Percentiles rank a stretch among this genome's conserved stretches.
Evolutionary conservation across 2,797 vertebrate species (phyloP).

Genomic region (Cheirogaleus major): DNA sequence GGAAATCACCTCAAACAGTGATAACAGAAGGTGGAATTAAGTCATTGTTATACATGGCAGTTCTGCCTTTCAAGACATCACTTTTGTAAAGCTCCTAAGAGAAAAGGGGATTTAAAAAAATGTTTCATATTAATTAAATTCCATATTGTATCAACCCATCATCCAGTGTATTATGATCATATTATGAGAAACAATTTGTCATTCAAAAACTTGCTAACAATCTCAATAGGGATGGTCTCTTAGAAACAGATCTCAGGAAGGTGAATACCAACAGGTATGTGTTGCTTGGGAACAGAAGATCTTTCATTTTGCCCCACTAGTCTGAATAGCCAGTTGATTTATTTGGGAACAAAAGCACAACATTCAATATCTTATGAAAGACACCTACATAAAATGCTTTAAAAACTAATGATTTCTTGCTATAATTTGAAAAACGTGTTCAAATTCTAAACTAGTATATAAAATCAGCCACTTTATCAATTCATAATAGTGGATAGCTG

Average conservation of each 20-base stretch:
- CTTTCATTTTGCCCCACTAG: conserved; percentile 63
- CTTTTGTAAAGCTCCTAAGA: conserved; percentile 3
- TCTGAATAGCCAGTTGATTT: conserved; percentile 71
- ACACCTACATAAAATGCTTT: not conserved
- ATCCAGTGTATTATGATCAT: conserved; percentile 47
- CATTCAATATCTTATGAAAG: conserved; percentile 68
- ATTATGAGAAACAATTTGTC: conserved; percentile 76
- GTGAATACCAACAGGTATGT: conserved; percentile 69
- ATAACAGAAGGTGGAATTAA: conserved; percentile 43
- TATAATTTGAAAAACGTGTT: conserved; percentile 64
- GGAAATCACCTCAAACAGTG: not conserved
- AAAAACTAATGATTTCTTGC: conserved; percentile 60
- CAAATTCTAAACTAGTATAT: conserved; percentile 16
- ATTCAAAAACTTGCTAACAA: conserved; percentile 73
- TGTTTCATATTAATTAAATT: conserved; percentile 60
- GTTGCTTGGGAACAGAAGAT: conserved; percentile 82
- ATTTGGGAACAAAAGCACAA: conserved; percentile 64
- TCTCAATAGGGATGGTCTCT: conserved; percentile 70
- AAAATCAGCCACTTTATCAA: conserved; percentile 41
- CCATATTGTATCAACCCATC: conserved; percentile 46
- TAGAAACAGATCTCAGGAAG: conserved; percentile 77
- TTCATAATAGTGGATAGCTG: not conserved
- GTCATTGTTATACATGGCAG: not conserved
- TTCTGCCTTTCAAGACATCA: not conserved
- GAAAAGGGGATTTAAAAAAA: conserved; percentile 59